These are phyloP conservation scores for Sternotherus odoratus DNA, from an alignment of 2,797 vertebrate species.

Conservation along the genomic window DNA sequence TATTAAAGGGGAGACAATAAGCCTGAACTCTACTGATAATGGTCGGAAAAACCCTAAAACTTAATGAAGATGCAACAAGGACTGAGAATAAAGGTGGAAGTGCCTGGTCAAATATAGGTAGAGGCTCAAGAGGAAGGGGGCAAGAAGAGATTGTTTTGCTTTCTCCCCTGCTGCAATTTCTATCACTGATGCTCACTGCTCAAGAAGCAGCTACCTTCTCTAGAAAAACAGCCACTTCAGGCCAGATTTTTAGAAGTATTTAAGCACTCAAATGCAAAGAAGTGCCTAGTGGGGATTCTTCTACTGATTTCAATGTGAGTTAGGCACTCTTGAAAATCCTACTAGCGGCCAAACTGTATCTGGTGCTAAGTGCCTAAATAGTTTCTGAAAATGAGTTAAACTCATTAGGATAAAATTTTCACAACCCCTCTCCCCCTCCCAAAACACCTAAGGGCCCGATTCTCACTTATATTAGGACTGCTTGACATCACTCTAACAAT, in stretches of 20 bases:
- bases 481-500: background rate
- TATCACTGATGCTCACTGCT: constrained; percentile 6
- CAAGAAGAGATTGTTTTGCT: background rate
- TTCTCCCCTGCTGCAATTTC: background rate
- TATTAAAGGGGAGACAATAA: background rate
- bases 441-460: background rate
- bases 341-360: background rate
- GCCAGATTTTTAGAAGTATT: background rate
- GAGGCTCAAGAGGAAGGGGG: background rate
- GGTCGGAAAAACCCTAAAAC: background rate
- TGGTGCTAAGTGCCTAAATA: background rate
- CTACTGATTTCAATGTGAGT: background rate
- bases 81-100: background rate
- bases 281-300: background rate
- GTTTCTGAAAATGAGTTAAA: background rate
- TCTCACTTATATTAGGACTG: background rate
- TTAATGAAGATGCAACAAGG: constrained; percentile 11
- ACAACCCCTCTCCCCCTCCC: too few relatives aligned
- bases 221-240: background rate
- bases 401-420: background rate
- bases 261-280: background rate
- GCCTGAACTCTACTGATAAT: background rate
- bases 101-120: background rate
- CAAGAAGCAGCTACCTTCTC: background rate
- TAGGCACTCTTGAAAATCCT: background rate